Conservation (phyloP, 2,797 vertebrate genomes). For the Tragelaphus eurycerus region DNA sequence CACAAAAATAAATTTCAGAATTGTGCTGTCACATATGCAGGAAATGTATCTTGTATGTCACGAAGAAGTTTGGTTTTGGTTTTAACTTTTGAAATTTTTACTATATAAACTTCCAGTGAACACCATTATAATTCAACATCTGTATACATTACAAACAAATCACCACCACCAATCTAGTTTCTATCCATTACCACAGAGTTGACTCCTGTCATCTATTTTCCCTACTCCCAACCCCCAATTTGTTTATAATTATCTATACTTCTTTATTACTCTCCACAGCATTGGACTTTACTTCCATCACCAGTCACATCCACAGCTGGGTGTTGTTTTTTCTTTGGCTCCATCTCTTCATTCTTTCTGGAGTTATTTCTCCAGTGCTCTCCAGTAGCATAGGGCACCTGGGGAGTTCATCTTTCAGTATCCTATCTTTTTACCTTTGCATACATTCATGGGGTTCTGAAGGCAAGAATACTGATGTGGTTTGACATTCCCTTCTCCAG, state of each 20-base stretch:
- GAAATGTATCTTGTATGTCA: not conserved
- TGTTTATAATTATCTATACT: not conserved
- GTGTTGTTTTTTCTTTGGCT: not conserved
- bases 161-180: not conserved
- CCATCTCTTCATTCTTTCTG: not conserved
- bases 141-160: not conserved
- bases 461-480: not conserved
- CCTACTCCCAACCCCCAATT: not conserved
- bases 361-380: not conserved
- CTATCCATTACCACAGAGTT: not conserved
- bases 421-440: not conserved
- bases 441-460: not conserved
- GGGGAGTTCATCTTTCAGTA: not conserved
- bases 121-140: not conserved
- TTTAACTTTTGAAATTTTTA: not conserved
- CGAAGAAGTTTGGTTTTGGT: not conserved
- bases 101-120: not conserved
- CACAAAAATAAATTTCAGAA: conserved; percentile 22
- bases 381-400: not conserved
- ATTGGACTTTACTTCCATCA: not conserved
- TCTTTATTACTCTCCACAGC: not conserved
- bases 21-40: not conserved
- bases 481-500: not conserved
- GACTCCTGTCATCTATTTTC: not conserved
- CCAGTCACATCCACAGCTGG: not conserved